Evolutionary conservation across 1,140 invertebrate genomes (phyloP).

Genomic region (Drosophila persimilis): DNA sequence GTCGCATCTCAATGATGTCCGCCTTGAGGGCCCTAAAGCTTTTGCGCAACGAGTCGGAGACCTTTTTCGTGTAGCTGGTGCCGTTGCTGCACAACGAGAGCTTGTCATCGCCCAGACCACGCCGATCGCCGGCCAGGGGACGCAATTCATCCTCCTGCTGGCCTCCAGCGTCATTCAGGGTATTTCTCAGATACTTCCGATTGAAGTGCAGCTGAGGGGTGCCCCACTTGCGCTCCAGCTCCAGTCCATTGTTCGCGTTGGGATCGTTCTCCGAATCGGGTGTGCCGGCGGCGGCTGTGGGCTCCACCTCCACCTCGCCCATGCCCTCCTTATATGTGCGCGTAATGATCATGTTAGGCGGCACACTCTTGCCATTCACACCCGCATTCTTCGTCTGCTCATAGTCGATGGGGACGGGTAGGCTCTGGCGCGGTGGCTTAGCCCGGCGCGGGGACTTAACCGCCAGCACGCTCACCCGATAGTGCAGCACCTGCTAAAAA

Average conservation of each 20-base stretch:
- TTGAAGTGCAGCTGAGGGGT: conserved; percentile 79
- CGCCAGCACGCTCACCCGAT: conserved; percentile 67
- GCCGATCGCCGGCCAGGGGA: conserved; percentile 37
- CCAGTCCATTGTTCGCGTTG: conserved; percentile 7
- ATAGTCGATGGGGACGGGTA: conserved; percentile 54
- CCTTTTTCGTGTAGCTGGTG: conserved; percentile 73
- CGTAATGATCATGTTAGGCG: conserved; percentile 71
- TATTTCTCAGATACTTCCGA: conserved; percentile 72
- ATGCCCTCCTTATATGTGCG: conserved; percentile 70
- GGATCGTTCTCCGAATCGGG: conserved; percentile 40
- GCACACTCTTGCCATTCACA: conserved; percentile 71
- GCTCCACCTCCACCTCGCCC: conserved; percentile 20
- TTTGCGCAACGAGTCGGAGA: conserved; percentile 64
- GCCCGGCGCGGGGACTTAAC: conserved; percentile 66
- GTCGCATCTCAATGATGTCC: conserved; percentile 67
- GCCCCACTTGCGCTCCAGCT: conserved; percentile 73
- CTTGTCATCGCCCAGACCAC: conserved; percentile 59
- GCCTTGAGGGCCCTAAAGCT: conserved; percentile 71
- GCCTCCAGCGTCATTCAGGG: conserved; percentile 32
- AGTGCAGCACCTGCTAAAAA: conserved; percentile 61
- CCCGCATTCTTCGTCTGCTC: conserved; percentile 54
- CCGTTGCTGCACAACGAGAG: conserved; percentile 72
- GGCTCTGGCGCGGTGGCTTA: conserved; percentile 51
- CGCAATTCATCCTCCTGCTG: conserved; percentile 49
- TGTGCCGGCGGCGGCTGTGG: conserved; percentile 7